Evolutionary conservation across 2,113 vertebrate species (phyloP).

Genomic region (Austrofundulus limnaeus): DNA sequence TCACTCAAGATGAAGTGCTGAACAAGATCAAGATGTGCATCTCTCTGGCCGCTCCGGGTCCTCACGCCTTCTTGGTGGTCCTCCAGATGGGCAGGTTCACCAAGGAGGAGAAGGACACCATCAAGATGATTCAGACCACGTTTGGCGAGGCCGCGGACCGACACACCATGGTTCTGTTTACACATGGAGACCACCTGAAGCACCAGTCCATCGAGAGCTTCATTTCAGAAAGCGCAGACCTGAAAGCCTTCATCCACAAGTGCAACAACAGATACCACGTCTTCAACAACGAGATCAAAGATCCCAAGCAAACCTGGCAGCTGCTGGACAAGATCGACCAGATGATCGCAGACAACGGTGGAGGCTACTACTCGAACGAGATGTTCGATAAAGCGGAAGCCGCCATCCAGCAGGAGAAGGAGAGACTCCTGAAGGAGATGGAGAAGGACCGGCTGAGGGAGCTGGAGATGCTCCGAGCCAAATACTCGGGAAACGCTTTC

Average conservation of each 20-base stretch:
- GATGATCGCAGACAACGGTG: slow-evolving; percentile 35
- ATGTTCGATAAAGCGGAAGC: slow-evolving; percentile 48
- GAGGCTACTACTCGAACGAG: slow-evolving; percentile 46
- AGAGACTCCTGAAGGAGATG: slow-evolving; percentile 29
- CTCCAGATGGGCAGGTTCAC: slow-evolving; percentile 46
- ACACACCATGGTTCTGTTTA: slow-evolving; percentile 70
- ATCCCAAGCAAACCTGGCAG: slow-evolving; percentile 25
- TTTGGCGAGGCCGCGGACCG: slow-evolving; percentile 47
- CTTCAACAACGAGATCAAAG: slow-evolving; percentile 62
- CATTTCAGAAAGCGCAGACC: slow-evolving; percentile 21
- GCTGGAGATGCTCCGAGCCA: slow-evolving; percentile 23
- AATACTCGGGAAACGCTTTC: background rate
- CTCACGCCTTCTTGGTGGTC: slow-evolving; percentile 63
- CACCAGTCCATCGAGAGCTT: slow-evolving; percentile 32
- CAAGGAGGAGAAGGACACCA: slow-evolving; percentile 34
- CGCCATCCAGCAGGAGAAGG: slow-evolving; percentile 47
- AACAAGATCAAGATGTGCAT: slow-evolving; percentile 54
- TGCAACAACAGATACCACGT: slow-evolving; percentile 50
- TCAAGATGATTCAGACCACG: slow-evolving; percentile 43
- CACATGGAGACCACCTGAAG: slow-evolving; percentile 59
- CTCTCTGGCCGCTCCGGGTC: slow-evolving; percentile 55
- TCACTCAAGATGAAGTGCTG: slow-evolving; percentile 14
- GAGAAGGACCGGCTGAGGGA: slow-evolving; percentile 10
- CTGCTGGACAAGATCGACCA: slow-evolving; percentile 57
- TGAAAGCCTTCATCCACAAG: slow-evolving; percentile 9